Conservation (phyloP, 2,113 vertebrate species). For the Nesogale talazaci region DNA sequence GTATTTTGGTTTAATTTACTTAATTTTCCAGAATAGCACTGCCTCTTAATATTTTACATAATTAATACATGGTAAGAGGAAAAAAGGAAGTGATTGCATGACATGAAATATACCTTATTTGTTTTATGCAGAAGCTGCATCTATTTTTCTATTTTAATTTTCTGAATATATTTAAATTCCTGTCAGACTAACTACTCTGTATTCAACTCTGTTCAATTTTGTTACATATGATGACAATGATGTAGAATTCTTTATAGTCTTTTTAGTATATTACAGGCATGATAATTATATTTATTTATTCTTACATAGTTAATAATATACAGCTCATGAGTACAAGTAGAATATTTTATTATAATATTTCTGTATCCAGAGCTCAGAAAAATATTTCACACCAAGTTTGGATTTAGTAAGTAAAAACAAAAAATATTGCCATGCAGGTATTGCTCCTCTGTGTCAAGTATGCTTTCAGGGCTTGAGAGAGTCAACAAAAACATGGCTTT, state of each 20-base stretch:
- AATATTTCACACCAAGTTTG: neutral
- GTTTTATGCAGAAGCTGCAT: constrained; percentile 12
- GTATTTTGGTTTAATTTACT: neutral
- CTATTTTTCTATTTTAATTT: too few relatives aligned
- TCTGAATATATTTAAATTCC: neutral
- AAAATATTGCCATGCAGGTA: too few relatives aligned
- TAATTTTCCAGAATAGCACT: neutral
- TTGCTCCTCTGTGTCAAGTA: too few relatives aligned
- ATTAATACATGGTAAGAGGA: neutral
- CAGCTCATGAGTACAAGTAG: neutral
- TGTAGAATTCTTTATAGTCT: neutral
- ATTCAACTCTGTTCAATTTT: neutral
- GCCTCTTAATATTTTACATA: constrained; percentile 39
- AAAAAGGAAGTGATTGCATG: neutral
- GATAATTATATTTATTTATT: neutral
- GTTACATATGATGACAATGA: neutral
- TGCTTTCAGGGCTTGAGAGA: too few relatives aligned
- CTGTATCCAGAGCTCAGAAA: neutral
- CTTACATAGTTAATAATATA: neutral
- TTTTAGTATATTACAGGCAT: neutral
- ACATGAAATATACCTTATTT: neutral
- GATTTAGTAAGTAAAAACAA: neutral
- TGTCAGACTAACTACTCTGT: neutral
- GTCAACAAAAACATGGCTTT: too few relatives aligned
- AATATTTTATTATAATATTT: neutral